Evolutionary conservation across 2,888 invertebrate species (phyloP).

Genomic region (Ptycholaimellus sp.): DNA sequence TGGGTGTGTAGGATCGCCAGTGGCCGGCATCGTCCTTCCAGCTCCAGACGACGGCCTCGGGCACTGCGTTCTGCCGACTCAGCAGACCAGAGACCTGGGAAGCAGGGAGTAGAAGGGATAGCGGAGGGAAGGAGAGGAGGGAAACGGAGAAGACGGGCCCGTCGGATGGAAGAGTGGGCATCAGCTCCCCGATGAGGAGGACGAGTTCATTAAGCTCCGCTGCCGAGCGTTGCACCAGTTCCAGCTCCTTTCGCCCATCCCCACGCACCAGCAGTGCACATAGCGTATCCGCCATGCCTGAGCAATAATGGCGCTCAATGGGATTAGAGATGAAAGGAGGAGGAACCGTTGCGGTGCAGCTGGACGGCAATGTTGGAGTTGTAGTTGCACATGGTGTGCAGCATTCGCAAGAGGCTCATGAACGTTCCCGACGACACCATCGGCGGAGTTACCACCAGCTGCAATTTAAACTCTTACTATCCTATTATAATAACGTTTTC

Average conservation of each 20-base stretch:
- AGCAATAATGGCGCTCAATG: neutral
- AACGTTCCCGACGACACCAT: slow-evolving; percentile 78
- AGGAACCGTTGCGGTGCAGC: slow-evolving; percentile 11
- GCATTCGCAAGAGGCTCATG: slow-evolving; percentile 78
- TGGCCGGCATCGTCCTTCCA: slow-evolving; percentile 79
- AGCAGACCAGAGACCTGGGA: slow-evolving; percentile 6
- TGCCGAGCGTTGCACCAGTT: slow-evolving; percentile 52
- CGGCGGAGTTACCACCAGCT: slow-evolving; percentile 78
- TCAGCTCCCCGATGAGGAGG: slow-evolving; percentile 58
- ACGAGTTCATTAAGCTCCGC: slow-evolving; percentile 94
- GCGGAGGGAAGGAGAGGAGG: too few species aligned
- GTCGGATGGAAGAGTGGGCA: too few species aligned
- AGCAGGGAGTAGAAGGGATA: slow-evolving; percentile 13
- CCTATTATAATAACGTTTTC: too few species aligned
- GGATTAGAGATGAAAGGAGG: neutral
- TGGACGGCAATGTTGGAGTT: slow-evolving; percentile 28
- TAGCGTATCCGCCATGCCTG: neutral
- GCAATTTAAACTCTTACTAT: slow-evolving; percentile 13
- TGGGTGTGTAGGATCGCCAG: slow-evolving; percentile 71
- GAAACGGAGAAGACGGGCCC: too few species aligned
- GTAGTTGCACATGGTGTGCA: slow-evolving; percentile 80
- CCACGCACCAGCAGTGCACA: neutral
- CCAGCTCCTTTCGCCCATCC: slow-evolving; percentile 14
- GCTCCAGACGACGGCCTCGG: slow-evolving; percentile 68
- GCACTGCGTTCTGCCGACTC: neutral